Evolutionary conservation across 2,888 invertebrate species (phyloP).

Genomic region (Pammene fasciana): DNA sequence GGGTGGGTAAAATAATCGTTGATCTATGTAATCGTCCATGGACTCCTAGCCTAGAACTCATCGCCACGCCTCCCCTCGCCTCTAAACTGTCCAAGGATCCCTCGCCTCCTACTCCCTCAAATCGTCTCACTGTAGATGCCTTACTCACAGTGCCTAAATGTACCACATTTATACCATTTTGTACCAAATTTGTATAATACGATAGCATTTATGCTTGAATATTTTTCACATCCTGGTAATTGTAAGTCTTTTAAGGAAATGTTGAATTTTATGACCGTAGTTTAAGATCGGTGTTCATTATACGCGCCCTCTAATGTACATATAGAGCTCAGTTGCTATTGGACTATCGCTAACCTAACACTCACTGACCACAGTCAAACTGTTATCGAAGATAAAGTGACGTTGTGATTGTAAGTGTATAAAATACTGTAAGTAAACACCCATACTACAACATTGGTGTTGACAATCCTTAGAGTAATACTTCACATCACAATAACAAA

Average conservation of each 20-base stretch:
- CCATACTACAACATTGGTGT: slow-evolving; percentile 39
- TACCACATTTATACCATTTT: slow-evolving; percentile 66
- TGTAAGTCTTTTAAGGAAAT: slow-evolving; percentile 64
- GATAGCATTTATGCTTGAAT: slow-evolving; percentile 72
- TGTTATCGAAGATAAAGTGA: slow-evolving; percentile 48
- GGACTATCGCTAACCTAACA: slow-evolving; percentile 51
- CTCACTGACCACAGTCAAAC: slow-evolving; percentile 51
- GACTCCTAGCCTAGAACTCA: slow-evolving; percentile 46
- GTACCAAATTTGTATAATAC: slow-evolving; percentile 79
- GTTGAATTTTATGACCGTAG: slow-evolving; percentile 61
- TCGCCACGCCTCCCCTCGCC: slow-evolving; percentile 34
- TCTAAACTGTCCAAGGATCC: slow-evolving; percentile 34
- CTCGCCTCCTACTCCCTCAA: slow-evolving; percentile 60
- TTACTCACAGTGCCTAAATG: slow-evolving; percentile 91
- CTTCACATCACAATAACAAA: slow-evolving; percentile 83
- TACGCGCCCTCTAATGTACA: slow-evolving; percentile 18
- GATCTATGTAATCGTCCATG: slow-evolving; percentile 37
- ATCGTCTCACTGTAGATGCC: slow-evolving; percentile 91
- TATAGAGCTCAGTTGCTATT: slow-evolving; percentile 37
- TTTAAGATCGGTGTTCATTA: slow-evolving; percentile 44
- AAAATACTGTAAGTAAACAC: slow-evolving; percentile 42
- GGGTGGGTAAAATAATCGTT: slow-evolving; percentile 34
- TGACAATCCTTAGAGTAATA: slow-evolving; percentile 47
- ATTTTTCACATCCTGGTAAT: slow-evolving; percentile 73
- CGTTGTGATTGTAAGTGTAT: slow-evolving; percentile 55